These are phyloP conservation scores for Austrolebias charrua DNA, from an alignment of 2,797 vertebrate species.

Conservation along the genomic window DNA sequence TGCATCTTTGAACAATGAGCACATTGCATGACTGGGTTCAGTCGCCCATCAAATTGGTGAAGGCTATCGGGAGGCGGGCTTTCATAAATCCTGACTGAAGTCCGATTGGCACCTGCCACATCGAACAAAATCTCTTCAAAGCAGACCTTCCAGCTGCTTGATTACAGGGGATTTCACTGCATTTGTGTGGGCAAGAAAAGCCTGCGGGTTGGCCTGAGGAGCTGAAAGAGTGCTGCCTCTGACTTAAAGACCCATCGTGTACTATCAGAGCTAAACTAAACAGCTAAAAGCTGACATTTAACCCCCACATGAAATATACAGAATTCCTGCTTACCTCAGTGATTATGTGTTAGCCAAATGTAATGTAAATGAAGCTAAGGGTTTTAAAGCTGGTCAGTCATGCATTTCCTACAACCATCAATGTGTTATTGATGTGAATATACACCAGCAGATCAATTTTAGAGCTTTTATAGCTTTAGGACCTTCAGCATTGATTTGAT, in stretches of 20 bases:
- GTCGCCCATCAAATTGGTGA: conserved; percentile 35
- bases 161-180: conserved; percentile 67
- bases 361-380: conserved; percentile 12
- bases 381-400: conserved; percentile 8
- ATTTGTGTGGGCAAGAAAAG: conserved; percentile 51
- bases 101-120: conserved; percentile 66
- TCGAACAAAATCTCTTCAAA: conserved; percentile 66
- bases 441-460: conserved; percentile 45
- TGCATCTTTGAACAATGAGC: background rate
- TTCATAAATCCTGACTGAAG: conserved; percentile 60
- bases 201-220: conserved; percentile 32
- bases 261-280: conserved; percentile 24
- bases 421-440: conserved; percentile 51
- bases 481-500: conserved; percentile 59
- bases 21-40: conserved; percentile 35
- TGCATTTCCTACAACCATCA: conserved; percentile 25
- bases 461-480: conserved; percentile 60
- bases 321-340: conserved; percentile 7
- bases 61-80: conserved; percentile 25
- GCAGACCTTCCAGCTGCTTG: conserved; percentile 65
- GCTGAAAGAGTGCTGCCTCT: conserved; percentile 35
- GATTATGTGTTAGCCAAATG: conserved; percentile 17
- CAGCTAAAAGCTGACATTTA: conserved; percentile 19
- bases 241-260: conserved; percentile 56
- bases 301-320: conserved; percentile 9